phyloP scores from a whole-genome alignment of 2,113 vertebrate genomes.

The Hoplias malabaricus region DNA sequence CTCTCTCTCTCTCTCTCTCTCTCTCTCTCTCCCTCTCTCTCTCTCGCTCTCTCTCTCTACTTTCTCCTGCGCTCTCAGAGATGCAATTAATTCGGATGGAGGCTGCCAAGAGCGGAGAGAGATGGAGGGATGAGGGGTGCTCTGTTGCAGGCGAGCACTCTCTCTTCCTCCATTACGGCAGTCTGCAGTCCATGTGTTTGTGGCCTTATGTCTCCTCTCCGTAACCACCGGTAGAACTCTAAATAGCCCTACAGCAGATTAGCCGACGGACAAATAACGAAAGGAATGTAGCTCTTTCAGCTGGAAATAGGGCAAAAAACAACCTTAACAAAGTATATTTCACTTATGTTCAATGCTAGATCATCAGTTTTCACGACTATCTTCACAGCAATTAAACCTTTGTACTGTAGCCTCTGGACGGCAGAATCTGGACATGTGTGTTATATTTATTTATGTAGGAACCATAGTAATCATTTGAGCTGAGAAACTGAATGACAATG shows the following conservation, averaged over 20 bases:
- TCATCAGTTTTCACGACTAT: not conserved
- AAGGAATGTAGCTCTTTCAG: not conserved
- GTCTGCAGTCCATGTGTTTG: slow-evolving; percentile 43
- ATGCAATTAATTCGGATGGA: slow-evolving; percentile 62
- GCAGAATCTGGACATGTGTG: no score
- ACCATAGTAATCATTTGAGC: not conserved
- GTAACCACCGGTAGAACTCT: slow-evolving; percentile 34
- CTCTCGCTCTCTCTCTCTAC: slow-evolving; percentile 40
- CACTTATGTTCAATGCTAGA: not conserved
- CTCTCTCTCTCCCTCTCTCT: slow-evolving; percentile 33
- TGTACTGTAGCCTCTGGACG: no score
- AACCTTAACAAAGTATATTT: not conserved
- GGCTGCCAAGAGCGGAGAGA: slow-evolving; percentile 57
- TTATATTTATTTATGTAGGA: not conserved
- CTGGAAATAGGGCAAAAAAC: slow-evolving; percentile 4
- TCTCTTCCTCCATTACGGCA: slow-evolving; percentile 50
- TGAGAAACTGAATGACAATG: not conserved
- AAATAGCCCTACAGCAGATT: slow-evolving; percentile 25
- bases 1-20: slow-evolving; percentile 61
- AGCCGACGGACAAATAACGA: not conserved
- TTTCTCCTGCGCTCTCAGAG: slow-evolving; percentile 51
- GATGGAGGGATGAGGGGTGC: slow-evolving; percentile 54
- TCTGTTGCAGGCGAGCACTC: slow-evolving; percentile 49
- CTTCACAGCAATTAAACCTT: not conserved
- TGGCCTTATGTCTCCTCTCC: slow-evolving; percentile 45